Evolutionary conservation across 2,888 invertebrate genomes (phyloP).

Genomic region (Sicus ferrugineus): DNA sequence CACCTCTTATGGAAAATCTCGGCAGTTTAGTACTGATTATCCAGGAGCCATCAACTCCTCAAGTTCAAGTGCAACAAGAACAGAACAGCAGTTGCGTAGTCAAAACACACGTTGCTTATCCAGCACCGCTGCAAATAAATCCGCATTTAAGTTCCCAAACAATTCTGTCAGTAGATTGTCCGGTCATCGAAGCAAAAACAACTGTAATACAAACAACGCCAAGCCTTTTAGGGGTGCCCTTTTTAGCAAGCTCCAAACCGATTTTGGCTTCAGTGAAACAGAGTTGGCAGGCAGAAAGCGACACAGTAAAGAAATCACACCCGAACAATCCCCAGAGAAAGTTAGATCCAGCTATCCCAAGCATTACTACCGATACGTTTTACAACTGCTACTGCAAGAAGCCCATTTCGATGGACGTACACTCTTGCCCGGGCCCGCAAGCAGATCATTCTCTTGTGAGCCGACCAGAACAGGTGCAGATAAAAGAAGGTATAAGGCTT

Average conservation of each 20-base stretch:
- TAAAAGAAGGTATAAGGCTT: background rate
- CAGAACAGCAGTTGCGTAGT: slow-evolving; percentile 19
- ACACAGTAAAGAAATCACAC: slow-evolving; percentile 45
- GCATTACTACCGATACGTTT: background rate
- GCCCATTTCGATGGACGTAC: slow-evolving; percentile 8
- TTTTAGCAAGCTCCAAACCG: slow-evolving; percentile 58
- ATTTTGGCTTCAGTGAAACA: slow-evolving; percentile 50
- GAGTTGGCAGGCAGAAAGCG: slow-evolving; percentile 43
- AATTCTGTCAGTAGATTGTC: slow-evolving; percentile 12
- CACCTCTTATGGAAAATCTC: slow-evolving; percentile 50
- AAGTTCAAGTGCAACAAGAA: slow-evolving; percentile 27
- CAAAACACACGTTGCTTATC: background rate
- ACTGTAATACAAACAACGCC: slow-evolving; percentile 45
- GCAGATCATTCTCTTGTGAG: background rate
- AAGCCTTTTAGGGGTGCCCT: slow-evolving; percentile 55
- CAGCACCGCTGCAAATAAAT: background rate
- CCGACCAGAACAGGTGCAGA: background rate
- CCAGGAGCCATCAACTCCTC: slow-evolving; percentile 51
- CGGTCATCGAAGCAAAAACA: background rate
- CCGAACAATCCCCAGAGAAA: background rate
- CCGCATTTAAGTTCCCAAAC: slow-evolving; percentile 16
- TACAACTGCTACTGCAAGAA: background rate
- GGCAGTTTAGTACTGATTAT: slow-evolving; percentile 58
- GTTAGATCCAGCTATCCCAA: slow-evolving; percentile 7
- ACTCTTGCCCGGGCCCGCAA: background rate